Conservation (phyloP, 2,797 vertebrate genomes). For the Lutjanus argentimaculatus region DNA sequence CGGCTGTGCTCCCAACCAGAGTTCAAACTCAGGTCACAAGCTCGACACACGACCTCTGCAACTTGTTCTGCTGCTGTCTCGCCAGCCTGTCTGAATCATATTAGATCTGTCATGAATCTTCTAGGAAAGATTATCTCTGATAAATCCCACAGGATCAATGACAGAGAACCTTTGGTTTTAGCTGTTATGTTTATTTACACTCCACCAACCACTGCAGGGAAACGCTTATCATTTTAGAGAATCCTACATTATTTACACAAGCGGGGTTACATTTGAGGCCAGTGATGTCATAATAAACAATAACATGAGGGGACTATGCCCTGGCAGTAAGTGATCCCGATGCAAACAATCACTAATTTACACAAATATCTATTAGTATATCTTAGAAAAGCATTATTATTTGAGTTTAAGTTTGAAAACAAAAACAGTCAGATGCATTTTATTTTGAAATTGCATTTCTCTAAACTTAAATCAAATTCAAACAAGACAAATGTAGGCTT, state of each 20-base stretch:
- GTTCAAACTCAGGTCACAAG: slow-evolving; percentile 65
- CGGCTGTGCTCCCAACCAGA: slow-evolving; percentile 24
- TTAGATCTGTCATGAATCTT: slow-evolving; percentile 6
- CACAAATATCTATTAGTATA: neutral
- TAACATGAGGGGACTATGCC: neutral
- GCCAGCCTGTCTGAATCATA: neutral
- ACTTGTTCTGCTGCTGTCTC: neutral
- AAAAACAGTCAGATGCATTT: neutral
- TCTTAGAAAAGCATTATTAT: neutral
- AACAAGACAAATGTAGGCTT: no score
- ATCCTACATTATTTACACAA: neutral
- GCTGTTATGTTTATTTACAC: neutral
- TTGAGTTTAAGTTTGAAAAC: neutral
- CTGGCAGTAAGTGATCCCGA: neutral
- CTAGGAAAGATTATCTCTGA: neutral
- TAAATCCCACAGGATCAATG: slow-evolving; percentile 23
- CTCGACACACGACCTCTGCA: slow-evolving; percentile 13
- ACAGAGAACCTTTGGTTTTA: slow-evolving; percentile 9
- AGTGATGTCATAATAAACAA: neutral
- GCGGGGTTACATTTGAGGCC: neutral
- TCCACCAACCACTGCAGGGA: neutral
- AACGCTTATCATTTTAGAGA: neutral
- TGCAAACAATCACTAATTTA: neutral
- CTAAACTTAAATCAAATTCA: no score
- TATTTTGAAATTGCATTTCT: neutral